A percentile compares a stretch with the other conserved stretches of the same genome.
Evolutionary conservation across 2,888 invertebrate genomes (phyloP).

Genomic region (Argyresthia albistria): DNA sequence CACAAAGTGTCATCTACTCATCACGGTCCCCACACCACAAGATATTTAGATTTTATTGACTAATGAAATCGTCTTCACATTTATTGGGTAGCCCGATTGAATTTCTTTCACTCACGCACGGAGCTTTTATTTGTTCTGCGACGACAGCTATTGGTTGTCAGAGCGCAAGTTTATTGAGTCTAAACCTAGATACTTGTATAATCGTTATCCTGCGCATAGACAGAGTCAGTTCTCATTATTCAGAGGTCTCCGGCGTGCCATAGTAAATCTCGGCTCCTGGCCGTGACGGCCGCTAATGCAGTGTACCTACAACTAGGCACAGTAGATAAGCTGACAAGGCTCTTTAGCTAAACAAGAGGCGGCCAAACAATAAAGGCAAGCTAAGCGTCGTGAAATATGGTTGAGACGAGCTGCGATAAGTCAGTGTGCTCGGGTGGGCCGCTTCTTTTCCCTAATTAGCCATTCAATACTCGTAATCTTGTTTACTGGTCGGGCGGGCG

Average conservation of each 20-base stretch:
- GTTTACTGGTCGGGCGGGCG: slow-evolving; percentile 58
- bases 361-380: slow-evolving; percentile 61
- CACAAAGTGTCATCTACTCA: slow-evolving; percentile 26
- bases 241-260: slow-evolving; percentile 32
- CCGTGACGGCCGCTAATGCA: slow-evolving; percentile 56
- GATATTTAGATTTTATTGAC: background rate
- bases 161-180: background rate
- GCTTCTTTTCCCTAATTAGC: slow-evolving; percentile 71
- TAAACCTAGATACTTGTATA: too few species aligned
- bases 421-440: slow-evolving; percentile 45
- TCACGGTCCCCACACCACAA: background rate
- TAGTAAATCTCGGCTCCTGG: slow-evolving; percentile 42
- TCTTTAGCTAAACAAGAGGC: slow-evolving; percentile 64
- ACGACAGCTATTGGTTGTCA: background rate
- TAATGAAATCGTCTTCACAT: background rate
- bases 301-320: slow-evolving; percentile 56
- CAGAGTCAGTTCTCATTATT: slow-evolving; percentile 17
- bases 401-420: slow-evolving; percentile 59
- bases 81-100: background rate
- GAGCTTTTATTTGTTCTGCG: too few species aligned
- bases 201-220: background rate
- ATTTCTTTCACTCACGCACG: background rate
- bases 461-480: slow-evolving; percentile 72
- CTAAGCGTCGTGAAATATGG: slow-evolving; percentile 67
- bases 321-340: slow-evolving; percentile 61